phyloP scores from a whole-genome alignment of 2,797 vertebrate genomes.

The Acrossocheilus wenchowensis region DNA sequence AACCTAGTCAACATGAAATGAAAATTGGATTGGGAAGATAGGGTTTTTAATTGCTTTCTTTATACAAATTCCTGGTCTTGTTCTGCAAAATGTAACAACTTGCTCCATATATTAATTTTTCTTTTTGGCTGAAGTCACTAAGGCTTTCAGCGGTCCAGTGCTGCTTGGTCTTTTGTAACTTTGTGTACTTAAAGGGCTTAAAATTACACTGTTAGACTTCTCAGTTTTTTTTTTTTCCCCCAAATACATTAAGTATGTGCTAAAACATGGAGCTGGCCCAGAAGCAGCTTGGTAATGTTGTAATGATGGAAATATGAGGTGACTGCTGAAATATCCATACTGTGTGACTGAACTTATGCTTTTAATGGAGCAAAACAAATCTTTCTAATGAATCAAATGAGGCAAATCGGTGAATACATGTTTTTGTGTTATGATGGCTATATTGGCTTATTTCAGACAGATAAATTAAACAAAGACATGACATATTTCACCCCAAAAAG shows the following conservation, averaged over 20 bases:
- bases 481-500: background rate
- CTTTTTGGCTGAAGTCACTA: background rate
- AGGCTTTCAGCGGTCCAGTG: background rate
- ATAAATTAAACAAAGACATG: background rate
- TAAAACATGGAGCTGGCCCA: background rate
- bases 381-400: background rate
- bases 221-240: background rate
- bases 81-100: background rate
- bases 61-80: background rate
- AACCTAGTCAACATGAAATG: background rate
- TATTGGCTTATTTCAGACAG: background rate
- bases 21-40: background rate
- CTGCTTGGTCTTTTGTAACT: background rate
- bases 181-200: background rate
- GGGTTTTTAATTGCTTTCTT: background rate
- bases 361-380: background rate
- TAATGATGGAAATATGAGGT: background rate
- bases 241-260: background rate
- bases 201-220: background rate
- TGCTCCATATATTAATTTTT: background rate
- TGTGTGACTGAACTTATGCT: background rate
- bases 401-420: background rate
- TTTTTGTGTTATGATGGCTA: background rate
- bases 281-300: background rate
- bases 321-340: background rate